Evolutionary conservation across 2,888 invertebrate genomes (phyloP), one percentile per base, ranked within the genome.

Genomic region (Nineta flava): DNA sequence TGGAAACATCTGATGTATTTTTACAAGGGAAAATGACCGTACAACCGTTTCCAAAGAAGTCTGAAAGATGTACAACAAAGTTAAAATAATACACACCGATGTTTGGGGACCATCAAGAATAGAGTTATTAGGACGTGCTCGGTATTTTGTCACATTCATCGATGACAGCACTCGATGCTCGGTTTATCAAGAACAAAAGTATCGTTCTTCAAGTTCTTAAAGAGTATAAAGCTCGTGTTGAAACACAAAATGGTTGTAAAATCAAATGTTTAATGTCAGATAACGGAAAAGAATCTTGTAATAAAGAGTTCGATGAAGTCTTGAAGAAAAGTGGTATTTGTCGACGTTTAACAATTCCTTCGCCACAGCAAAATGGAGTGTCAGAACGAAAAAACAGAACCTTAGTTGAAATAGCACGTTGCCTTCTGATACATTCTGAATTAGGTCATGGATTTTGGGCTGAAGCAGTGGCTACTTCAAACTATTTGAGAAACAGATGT

Each of bases 281-380:
- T 42, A 53, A 53, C 46, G 56, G 55, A 6, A 46, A 35, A 17
- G 54, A 56, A 47, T 57, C 51, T 49, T 12, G 48, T 13, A 57
- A 53, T 48, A 26, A 42, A 15, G 53, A 52, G 49, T 54, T 53
- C 52, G 54, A 51, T 2, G 40, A 49, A 9, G 57, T 46, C 50
- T 46, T 56, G 15, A 46, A 31, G 50, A 49, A 15, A 53, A 50
- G 54, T 34, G 62, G 61, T 4, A 64, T 63, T n/a, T 31, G 26
- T 1, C 59, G 61, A 47, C 55, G 60, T 48, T 51, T 46, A 3
- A 56, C 56, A 1, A 53, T 55, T 2, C 55, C 62, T 0, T 59
- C 58, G 2, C 61, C 61, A 0, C 55, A 63, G 48, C 60, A 60
- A 26, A 64, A 63, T 55, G 62, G 61, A 1, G 16, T 57, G 7